Base-by-base conservation (phyloP, 2,888 invertebrate species). In the Desoria tigrina region DNA sequence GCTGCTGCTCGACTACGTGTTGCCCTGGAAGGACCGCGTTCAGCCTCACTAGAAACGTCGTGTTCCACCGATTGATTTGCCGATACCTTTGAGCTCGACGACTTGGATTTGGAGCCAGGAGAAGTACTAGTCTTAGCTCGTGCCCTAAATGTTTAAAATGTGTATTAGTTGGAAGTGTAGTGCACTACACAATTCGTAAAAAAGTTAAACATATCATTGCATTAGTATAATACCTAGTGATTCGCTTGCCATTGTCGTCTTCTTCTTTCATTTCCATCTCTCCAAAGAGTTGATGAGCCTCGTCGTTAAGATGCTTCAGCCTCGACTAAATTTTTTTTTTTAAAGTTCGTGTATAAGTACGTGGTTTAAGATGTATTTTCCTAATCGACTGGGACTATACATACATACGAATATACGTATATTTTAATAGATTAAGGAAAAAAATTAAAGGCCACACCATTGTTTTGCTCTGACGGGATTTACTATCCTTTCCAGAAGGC, bases 1-100 rank as follows among this genome's bases (percentile, higher is more conserved):
- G 50, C 24, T 24, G 18, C 55, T 23, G 51, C 27, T 27, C 60
- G 61, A 45, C 61, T 61, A 21, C 56, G 28, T 0, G 61, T 57
- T 1, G 68, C 50, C 2, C 59, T 37, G 1, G 55, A 55, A 23
- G 57, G 42, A 14, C 24, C 39, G 2, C 42, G 28, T 3, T 57
- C 64, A 6, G 61, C 24, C 23, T 63, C 63, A 26, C 64, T 57
- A 6, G 61, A 56, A n/a, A 57, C 64, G 23, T 55, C 57, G 2
- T 59, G 55, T 23, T 58, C 68, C 1, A 37, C 50, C 7, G 53
- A 42, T 1, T 42, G 39, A 1, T 28, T 27, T 18, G 26, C 26
- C 11, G 32, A 24, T 23, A 57, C 57, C 1, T 42, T 14, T 6
- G 39, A 45, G 11, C 51, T 37, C 3, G 24, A 37, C 2, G 42